These are phyloP conservation scores for Morus bassanus DNA, from an alignment of 2,797 vertebrate genomes.

Conservation along the genomic window DNA sequence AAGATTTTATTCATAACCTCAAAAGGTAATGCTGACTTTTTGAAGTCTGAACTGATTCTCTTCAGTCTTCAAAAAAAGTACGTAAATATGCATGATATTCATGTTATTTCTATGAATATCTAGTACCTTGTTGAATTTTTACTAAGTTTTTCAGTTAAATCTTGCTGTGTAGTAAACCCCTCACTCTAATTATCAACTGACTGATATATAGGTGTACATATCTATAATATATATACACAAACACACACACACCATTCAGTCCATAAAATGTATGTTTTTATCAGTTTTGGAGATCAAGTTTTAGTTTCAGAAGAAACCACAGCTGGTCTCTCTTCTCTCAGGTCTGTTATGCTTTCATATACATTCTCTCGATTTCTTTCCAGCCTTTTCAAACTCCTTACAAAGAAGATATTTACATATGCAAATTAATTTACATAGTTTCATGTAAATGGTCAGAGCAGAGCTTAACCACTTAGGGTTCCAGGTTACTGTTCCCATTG, in stretches of 20 bases:
- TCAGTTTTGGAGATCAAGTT: not conserved
- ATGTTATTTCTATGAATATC: not conserved
- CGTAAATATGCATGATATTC: not conserved
- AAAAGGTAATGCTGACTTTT: not conserved
- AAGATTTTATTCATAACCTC: not conserved
- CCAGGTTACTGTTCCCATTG: not conserved
- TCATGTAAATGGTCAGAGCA: not conserved
- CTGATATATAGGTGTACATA: not conserved
- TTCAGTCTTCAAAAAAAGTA: not conserved
- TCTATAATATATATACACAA: not conserved
- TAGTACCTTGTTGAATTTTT: not conserved
- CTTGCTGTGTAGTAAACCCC: not conserved
- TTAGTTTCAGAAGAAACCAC: not conserved
- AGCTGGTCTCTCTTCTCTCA: not conserved
- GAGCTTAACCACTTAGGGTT: not conserved
- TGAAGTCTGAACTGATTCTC: not conserved
- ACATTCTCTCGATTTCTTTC: not conserved
- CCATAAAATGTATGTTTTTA: not conserved
- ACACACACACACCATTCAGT: not conserved
- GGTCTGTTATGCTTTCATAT: not conserved
- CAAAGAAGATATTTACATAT: not conserved
- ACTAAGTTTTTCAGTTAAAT: not conserved
- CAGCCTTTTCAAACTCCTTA: not conserved
- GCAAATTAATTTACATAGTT: not conserved
- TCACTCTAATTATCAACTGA: not conserved